Conservation (phyloP, 2,797 vertebrate genomes). For the Acanthornis magna region DNA sequence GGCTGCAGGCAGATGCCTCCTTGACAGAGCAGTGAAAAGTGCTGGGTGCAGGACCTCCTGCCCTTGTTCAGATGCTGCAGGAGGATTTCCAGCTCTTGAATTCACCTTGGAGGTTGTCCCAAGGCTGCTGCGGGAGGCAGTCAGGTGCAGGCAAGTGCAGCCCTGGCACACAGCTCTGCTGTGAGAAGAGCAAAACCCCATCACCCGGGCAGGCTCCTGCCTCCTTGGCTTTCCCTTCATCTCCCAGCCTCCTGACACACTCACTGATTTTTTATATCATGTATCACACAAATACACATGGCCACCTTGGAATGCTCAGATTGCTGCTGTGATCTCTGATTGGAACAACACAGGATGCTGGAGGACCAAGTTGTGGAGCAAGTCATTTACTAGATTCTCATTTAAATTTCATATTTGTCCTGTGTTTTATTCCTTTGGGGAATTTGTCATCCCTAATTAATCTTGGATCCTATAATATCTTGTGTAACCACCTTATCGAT, state of each 20-base stretch:
- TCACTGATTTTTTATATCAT: not conserved
- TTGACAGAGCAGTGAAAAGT: not conserved
- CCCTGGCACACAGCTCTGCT: not conserved
- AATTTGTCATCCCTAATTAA: slow-evolving; percentile 46
- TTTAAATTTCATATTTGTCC: not conserved
- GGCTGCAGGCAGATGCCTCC: not conserved
- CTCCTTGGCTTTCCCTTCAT: not conserved
- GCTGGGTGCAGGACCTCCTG: not conserved
- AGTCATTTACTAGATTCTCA: not conserved
- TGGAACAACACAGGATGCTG: not conserved
- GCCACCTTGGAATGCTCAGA: not conserved
- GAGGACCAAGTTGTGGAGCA: not conserved
- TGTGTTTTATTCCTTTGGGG: not conserved
- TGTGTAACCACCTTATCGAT: not conserved
- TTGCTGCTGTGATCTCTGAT: not conserved
- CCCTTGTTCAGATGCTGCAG: not conserved
- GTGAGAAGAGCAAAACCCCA: not conserved
- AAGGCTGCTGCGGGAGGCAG: not conserved
- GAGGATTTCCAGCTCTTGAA: not conserved
- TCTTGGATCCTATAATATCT: slow-evolving; percentile 9
- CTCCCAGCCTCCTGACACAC: not conserved
- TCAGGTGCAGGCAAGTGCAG: not conserved
- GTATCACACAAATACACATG: not conserved
- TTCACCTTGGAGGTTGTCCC: not conserved
- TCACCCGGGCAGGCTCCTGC: not conserved